Evolutionary conservation across 1,140 invertebrate species (phyloP), one percentile per base, ranked within the genome.

Genomic region (Scaptomyza pallida): DNA sequence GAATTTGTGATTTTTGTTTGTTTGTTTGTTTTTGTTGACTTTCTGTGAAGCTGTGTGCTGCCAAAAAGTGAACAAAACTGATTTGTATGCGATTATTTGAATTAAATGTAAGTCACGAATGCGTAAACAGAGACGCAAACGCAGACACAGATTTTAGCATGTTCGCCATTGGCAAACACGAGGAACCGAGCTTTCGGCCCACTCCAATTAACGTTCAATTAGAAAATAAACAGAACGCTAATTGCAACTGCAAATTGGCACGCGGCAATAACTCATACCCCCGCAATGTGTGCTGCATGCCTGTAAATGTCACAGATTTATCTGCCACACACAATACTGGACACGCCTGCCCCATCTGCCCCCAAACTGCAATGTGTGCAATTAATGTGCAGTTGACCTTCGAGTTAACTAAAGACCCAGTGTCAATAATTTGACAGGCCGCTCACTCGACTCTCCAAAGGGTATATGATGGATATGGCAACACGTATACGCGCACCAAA

Each of bases 21-120:
- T 44, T 43, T 65, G 44, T 44, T 30, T 30, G 5, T n/a, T n/a
- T n/a, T 21, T 21, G 19, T 21, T 21, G 19, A 21, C 21, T 47
- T 33, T 40, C n/a, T n/a, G n/a, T n/a, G n/a, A n/a, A n/a, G n/a
- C 21, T 52, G 41, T 15, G 19, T 33, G 12, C 75, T 77, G 50
- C 57, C 63, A 70, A 77, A 40, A 16, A 55, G 51, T 62, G 73
- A 69, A 52, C 74, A 78, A 78, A 81, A 71, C 78, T 82, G 77
- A 82, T 88, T 88, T 75, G 78, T 56, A 65, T 65, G 75, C 48
- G 83, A 88, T 88, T 88, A 62, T 78, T 56, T 74, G 63, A 89
- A 88, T 88, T 88, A 78, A 82, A 88, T 88, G 78, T 88, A 88
- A 88, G 82, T 88, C 82, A 88, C 82, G 82, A 74, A 86, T 57